Percentiles rank a stretch among this genome's conserved stretches.
phyloP scores from a whole-genome alignment of 1,140 invertebrate genomes.

The Eumeta japonica region DNA sequence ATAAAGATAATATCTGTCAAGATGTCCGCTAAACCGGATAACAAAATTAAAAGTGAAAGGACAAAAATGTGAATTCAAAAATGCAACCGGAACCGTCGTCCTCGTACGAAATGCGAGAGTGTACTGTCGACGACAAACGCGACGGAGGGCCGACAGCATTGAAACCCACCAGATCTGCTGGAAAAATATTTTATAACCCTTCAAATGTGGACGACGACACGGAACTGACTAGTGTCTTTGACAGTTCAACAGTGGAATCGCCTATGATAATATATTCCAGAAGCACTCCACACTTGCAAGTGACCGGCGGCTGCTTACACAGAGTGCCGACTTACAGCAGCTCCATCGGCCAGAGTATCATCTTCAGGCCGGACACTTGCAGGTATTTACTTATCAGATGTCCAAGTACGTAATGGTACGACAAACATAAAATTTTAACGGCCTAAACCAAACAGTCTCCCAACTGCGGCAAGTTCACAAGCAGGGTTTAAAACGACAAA shows the following conservation, averaged over 20 bases:
- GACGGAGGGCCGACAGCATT: slow-evolving; percentile 16
- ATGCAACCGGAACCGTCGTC: slow-evolving; percentile 23
- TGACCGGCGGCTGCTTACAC: slow-evolving; percentile 44
- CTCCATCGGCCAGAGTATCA: slow-evolving; percentile 48
- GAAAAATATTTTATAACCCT: slow-evolving; percentile 51
- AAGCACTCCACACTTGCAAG: slow-evolving; percentile 28
- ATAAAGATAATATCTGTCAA: too few species aligned
- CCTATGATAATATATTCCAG: slow-evolving; percentile 35
- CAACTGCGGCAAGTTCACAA: too few species aligned
- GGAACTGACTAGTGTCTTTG: slow-evolving; percentile 48
- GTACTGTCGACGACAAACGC: slow-evolving; percentile 22
- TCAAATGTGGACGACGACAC: slow-evolving; percentile 52
- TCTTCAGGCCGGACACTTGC: slow-evolving; percentile 47
- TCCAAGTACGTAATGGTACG: slow-evolving; percentile 1
- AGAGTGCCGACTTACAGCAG: slow-evolving; percentile 52
- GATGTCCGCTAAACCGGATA: too few species aligned
- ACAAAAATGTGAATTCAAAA: slow-evolving; percentile 10
- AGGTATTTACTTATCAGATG: too few species aligned
- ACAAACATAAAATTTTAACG: too few species aligned
- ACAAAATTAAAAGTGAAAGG: too few species aligned
- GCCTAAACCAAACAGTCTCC: too few species aligned
- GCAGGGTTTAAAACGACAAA: too few species aligned
- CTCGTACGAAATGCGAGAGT: slow-evolving; percentile 41
- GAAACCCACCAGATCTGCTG: slow-evolving; percentile 25
- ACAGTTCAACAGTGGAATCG: slow-evolving; percentile 42